Evolutionary conservation across 2,113 vertebrate species (phyloP), one percentile per base, ranked within the genome.

Genomic region (Sitta europaea): DNA sequence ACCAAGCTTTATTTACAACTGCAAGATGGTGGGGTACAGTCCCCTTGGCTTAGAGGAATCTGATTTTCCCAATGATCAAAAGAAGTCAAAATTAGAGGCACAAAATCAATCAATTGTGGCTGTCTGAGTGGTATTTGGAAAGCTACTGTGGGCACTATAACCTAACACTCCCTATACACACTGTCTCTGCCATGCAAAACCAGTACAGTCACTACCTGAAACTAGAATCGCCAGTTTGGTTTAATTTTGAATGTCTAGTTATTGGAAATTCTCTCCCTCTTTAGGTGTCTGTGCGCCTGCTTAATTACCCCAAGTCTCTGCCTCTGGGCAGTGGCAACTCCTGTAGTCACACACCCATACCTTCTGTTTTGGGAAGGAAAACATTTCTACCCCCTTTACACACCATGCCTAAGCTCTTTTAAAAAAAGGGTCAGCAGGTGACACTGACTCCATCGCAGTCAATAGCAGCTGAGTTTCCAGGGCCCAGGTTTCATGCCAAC

Each of bases 201-300:
- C 21, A 88, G 94, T 90, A 90, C 31, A 84, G 91, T 63, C 86
- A 78, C 88, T 72, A 57, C 86, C 45, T 73, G 47, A 66, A 97
- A 97, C 88, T 12, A 93, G 89, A 96, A 88, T 43, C 94, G 95
- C 94, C 92, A 92, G 93, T 88, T 83, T 62, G 80, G 74, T 93
- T 89, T 86, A 93, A 84, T 82, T 91, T 51, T 12, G 0, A 50
- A 28, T 12, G 75, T 42, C 87, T 94, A 74, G 61, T 70, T 91
- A 85, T 90, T 96, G 96, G 87, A 59, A 86, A 94, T 70, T 38
- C 51, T 93, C 73, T 79, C 88, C 75, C 88, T 88, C 93, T 90
- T 59, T 47, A 66, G 82, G 45, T 92, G 89, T 88, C 77, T 90
- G 68, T 55, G 38, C 40, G 54, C 29, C 83, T 88, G 62, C 84